Percentiles rank a stretch among this genome's conserved stretches.
Evolutionary conservation across 2,888 invertebrate species (phyloP).

Genomic region (Polymixis lichenea): DNA sequence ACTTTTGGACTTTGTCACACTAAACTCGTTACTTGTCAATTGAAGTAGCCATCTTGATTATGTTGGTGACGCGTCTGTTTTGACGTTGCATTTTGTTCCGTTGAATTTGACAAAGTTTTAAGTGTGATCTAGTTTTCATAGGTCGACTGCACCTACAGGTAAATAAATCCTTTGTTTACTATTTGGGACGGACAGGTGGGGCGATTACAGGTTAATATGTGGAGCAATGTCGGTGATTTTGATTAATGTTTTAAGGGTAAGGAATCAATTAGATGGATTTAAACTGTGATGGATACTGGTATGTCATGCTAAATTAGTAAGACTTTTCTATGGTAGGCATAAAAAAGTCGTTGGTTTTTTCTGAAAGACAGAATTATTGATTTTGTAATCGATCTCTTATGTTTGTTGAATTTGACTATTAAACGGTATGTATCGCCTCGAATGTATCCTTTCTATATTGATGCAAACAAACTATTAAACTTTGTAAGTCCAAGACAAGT

Average conservation of each 20-base stretch:
- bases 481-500: conserved; percentile 1
- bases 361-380: not conserved
- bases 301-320: conserved; percentile 8
- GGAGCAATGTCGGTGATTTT: conserved; percentile 51
- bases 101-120: conserved; percentile 25
- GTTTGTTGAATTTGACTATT: not conserved
- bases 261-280: conserved; percentile 23
- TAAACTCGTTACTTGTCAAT: conserved; percentile 19
- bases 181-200: conserved; percentile 50
- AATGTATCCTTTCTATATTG: conserved; percentile 5
- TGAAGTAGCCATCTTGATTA: conserved; percentile 14
- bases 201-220: conserved; percentile 43
- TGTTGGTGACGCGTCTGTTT: not conserved
- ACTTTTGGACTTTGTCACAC: conserved; percentile 38
- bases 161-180: conserved; percentile 55
- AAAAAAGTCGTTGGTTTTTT: not conserved
- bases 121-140: conserved; percentile 27
- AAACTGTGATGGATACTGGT: not conserved
- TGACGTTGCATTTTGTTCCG: not conserved
- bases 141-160: conserved; percentile 41
- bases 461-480: not conserved
- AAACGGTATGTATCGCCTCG: not conserved
- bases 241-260: conserved; percentile 27
- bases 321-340: not conserved
- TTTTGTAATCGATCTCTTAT: not conserved